Evolutionary conservation across 2,113 vertebrate species (phyloP).

Genomic region (Otocyon megalotis): DNA sequence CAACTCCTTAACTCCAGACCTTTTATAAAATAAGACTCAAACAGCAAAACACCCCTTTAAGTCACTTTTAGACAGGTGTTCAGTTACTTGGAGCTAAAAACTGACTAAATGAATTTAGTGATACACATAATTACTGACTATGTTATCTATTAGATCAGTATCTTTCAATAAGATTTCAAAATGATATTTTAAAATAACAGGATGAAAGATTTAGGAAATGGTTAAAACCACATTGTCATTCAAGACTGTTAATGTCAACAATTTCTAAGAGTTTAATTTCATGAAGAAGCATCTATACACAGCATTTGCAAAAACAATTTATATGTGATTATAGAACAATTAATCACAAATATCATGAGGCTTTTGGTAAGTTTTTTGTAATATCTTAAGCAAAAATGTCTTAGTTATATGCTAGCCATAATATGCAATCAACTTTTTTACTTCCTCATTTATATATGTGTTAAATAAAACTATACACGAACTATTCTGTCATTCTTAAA

Average conservation of each 20-base stretch:
- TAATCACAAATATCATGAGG: conserved; percentile 7
- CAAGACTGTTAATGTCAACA: not conserved
- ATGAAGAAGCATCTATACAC: not conserved
- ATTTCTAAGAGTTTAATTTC: conserved; percentile 20
- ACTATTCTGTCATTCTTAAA: conserved; percentile 16
- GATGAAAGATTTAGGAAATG: conserved; percentile 43
- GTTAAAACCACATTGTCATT: not conserved
- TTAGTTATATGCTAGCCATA: not conserved
- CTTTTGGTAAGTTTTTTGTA: not conserved
- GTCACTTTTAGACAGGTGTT: not conserved
- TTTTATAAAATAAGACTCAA: not conserved
- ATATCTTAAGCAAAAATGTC: not conserved
- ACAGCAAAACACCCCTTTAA: not conserved
- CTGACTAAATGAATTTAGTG: not conserved
- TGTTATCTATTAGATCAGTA: not conserved
- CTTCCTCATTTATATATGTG: not conserved
- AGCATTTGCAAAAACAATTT: conserved; percentile 36
- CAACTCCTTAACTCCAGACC: not conserved
- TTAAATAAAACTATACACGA: conserved; percentile 11
- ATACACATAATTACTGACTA: not conserved
- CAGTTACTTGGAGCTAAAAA: not conserved
- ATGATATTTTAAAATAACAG: conserved; percentile 32
- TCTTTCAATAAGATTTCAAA: conserved; percentile 20
- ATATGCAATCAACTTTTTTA: not conserved
- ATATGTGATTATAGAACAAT: not conserved